Evolutionary conservation across 2,888 invertebrate genomes (phyloP), one percentile per base, ranked within the genome.

Genomic region (Ophion costatus): DNA sequence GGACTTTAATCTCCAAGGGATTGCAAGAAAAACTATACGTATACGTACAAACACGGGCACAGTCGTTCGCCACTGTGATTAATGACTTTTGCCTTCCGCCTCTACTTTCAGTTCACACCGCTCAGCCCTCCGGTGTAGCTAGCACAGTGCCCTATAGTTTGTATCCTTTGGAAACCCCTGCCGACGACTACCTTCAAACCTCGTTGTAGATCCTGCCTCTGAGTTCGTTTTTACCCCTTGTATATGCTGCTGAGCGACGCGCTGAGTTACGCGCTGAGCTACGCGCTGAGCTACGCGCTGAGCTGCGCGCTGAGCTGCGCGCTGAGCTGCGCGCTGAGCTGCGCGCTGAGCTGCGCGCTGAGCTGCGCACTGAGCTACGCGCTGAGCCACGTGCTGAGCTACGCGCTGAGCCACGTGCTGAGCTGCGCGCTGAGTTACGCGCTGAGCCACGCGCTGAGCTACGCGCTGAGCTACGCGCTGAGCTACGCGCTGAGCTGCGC

Each of bases 51-150:
- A 64, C 75, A 56, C 42, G 63, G 20, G 17, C 33, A 20, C n/a
- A 61, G 9, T 63, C 64, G 56, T 71, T 64, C 42, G 42, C 64
- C n/a, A 66, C 70, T 38, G 67, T 81, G 61, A 84, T 80, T 76
- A 80, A 77, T 77, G 84, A 76, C 80, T 84, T 80, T 80, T 73
- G 56, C 42, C 22, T 33, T 59, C 66, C 66, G 70, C 17, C 70
- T 64, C 33, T 71, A 64, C 75, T 70, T 57, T 64, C 20, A 79
- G 61, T 64, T 69, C 24, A 69, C 74, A 69, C 14, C 78, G 57
- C 69, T 59, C 38, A n/a, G 42, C 38, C 9, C 38, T 38, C 9
- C 9, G 0, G 6, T 38, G 38, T n/a, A 51, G 61, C 10, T 11
- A 51, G 17, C 45, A 29, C 10, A 33, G n/a, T 20, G 61, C 11